Evolutionary conservation across 2,113 vertebrate species (phyloP).

Genomic region (Apteryx owenii): DNA sequence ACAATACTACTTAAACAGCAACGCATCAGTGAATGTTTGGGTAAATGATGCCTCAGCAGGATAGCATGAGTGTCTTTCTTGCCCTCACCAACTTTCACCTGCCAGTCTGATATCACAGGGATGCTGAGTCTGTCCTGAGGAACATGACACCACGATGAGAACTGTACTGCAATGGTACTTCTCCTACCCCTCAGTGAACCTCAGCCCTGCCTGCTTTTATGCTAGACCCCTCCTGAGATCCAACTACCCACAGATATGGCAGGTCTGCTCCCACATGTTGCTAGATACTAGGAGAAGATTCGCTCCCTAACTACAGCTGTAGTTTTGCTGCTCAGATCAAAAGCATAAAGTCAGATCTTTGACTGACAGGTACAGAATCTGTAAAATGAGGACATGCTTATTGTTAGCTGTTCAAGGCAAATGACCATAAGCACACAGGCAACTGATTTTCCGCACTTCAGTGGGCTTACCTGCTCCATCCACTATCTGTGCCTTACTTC

Average conservation of each 20-base stretch:
- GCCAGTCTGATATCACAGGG: background rate
- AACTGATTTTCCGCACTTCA: background rate
- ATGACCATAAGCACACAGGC: background rate
- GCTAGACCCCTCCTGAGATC: background rate
- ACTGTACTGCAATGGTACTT: background rate
- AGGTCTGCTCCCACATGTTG: background rate
- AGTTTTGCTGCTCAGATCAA: background rate
- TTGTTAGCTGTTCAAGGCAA: background rate
- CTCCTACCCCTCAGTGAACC: background rate
- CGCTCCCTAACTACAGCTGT: background rate
- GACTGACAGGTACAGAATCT: background rate
- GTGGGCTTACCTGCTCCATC: background rate
- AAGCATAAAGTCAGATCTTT: background rate
- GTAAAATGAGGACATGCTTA: background rate
- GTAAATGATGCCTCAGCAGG: background rate
- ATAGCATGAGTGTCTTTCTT: background rate
- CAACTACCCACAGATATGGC: background rate
- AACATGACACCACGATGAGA: background rate
- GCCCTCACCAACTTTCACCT: background rate
- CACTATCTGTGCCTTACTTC: background rate
- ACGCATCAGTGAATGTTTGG: background rate
- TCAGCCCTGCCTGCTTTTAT: background rate
- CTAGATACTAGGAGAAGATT: background rate
- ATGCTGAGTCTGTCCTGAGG: background rate
- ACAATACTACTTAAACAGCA: background rate